Evolutionary conservation across 1,140 invertebrate genomes (phyloP).

Genomic region (Macrosteles quadrilineatus): DNA sequence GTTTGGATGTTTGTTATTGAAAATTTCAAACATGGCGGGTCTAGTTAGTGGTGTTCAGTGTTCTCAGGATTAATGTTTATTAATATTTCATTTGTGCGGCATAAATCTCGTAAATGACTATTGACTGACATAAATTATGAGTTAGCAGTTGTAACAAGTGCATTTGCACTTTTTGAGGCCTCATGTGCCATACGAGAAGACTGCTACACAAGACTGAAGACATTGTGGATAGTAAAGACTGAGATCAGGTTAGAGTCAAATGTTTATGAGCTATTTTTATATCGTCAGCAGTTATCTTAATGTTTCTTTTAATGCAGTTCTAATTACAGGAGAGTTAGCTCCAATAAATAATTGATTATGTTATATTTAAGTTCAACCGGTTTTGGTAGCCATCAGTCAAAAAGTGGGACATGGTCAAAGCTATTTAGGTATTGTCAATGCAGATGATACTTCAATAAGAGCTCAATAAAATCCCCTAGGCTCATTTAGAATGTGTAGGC

Average conservation of each 20-base stretch:
- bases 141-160: conserved; percentile 25
- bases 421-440: no score
- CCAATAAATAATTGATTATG: no score
- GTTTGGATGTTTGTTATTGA: conserved; percentile 5
- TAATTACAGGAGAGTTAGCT: no score
- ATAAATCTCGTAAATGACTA: background rate
- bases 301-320: no score
- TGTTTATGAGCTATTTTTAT: no score
- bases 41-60: background rate
- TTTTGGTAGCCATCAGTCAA: no score
- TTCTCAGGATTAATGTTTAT: background rate
- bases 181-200: conserved; percentile 41
- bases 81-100: background rate
- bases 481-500: no score
- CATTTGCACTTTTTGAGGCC: conserved; percentile 30
- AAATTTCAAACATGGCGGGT: conserved; percentile 13
- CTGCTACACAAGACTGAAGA: conserved; percentile 39
- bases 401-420: no score
- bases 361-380: no score
- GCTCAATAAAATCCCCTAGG: no score
- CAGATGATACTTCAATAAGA: no score
- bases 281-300: no score
- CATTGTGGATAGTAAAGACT: conserved; percentile 38
- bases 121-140: conserved; percentile 18
- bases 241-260: conserved; percentile 34